Percentiles rank a stretch among this genome's conserved stretches.
phyloP scores from a whole-genome alignment of 1,140 invertebrate species.

The Holotrichia oblita region DNA sequence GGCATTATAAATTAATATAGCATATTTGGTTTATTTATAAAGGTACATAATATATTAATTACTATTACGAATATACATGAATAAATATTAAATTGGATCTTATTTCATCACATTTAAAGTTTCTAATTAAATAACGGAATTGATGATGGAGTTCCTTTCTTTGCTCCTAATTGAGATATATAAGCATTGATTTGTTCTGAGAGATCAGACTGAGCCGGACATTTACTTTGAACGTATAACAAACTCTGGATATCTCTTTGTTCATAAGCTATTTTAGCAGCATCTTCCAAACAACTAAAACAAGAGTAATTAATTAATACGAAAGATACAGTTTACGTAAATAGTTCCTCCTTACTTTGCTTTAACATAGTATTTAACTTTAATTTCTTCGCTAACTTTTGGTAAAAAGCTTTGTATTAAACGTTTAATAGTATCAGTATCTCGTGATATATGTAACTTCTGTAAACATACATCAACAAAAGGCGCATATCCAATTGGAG shows the following conservation, averaged over 20 bases:
- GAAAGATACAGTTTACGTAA: constrained; percentile 24
- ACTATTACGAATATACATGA: too few relatives aligned
- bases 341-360: constrained; percentile 74
- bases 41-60: not conserved
- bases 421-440: constrained; percentile 52
- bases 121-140: constrained; percentile 33
- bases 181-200: constrained; percentile 54
- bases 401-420: constrained; percentile 91
- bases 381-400: constrained; percentile 84
- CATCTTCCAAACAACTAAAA: constrained; percentile 71
- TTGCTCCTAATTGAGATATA: constrained; percentile 53
- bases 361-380: constrained; percentile 89
- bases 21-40: not conserved
- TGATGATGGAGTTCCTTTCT: constrained; percentile 45
- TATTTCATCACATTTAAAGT: not conserved
- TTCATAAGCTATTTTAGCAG: constrained; percentile 82
- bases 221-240: constrained; percentile 73
- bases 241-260: constrained; percentile 79
- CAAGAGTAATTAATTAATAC: constrained; percentile 40
- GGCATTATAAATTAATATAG: too few relatives aligned
- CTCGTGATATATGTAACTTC: constrained; percentile 64
- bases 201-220: constrained; percentile 57
- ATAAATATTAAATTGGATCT: not conserved
- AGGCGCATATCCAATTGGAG: constrained; percentile 93
- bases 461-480: constrained; percentile 93